These are phyloP conservation scores for Thymelicus acteon DNA, from an alignment of 2,888 invertebrate genomes.

Conservation along the genomic window DNA sequence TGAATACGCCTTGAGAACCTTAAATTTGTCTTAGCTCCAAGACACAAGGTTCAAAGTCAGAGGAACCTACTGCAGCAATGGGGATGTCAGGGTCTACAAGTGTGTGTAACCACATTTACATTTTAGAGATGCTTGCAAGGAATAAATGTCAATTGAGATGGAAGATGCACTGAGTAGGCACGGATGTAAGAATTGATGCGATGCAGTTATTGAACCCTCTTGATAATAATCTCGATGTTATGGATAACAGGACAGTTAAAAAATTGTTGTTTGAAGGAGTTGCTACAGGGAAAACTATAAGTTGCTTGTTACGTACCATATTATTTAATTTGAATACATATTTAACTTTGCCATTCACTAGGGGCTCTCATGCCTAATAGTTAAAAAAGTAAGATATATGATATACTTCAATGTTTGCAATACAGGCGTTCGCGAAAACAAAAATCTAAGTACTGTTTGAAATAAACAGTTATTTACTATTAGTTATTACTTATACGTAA, in stretches of 20 bases:
- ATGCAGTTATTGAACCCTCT: constrained; percentile 76
- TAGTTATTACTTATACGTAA: not conserved
- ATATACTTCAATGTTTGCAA: too few species aligned
- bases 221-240: constrained; percentile 58
- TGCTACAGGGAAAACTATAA: constrained; percentile 2
- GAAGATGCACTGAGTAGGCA: constrained; percentile 60
- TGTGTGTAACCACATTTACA: constrained; percentile 79
- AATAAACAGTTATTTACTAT: too few species aligned
- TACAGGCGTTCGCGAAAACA: too few species aligned
- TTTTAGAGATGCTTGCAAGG: constrained; percentile 78
- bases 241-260: constrained; percentile 31
- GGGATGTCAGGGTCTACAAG: constrained; percentile 22
- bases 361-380: too few species aligned
- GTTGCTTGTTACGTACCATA: too few species aligned
- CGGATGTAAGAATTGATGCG: constrained; percentile 72
- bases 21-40: constrained; percentile 44
- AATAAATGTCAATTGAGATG: constrained; percentile 83
- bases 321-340: too few species aligned
- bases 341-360: too few species aligned
- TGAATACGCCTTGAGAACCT: constrained; percentile 29
- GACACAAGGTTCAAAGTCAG: constrained; percentile 45
- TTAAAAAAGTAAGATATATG: too few species aligned
- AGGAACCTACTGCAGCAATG: not conserved
- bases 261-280: constrained; percentile 27
- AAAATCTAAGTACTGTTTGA: too few species aligned